Evolutionary conservation across 2,888 invertebrate genomes (phyloP), one percentile per base, ranked within the genome.

Genomic region (Lingula anatina): DNA sequence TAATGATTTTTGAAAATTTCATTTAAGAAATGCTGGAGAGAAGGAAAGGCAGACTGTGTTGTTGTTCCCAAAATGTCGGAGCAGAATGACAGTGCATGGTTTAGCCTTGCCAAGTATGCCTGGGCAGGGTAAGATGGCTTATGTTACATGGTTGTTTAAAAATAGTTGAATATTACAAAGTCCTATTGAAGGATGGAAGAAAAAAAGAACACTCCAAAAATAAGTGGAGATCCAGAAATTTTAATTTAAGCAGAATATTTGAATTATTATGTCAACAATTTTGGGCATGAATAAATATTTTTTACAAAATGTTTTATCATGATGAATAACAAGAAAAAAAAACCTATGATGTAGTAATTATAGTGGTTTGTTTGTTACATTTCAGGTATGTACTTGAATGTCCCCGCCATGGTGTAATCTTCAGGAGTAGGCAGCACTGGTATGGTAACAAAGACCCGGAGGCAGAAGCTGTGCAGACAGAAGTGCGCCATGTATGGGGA

Each of bases 391-490:
- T 86, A 1, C 83, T 89, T 51, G 87, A 88, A 66, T 90, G 89
- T 75, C 83, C 83, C 15, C 82, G 83, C 61, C 89, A 86, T 75
- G 86, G 87, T 1, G 83, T 86, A 57, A 85, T 87, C 54, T 85
- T 83, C 68, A 81, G 86, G 39, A 86, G 86, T 62, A 81, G 88
- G 24, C 85, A 89, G 68, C 86, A 85, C 71, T 90, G 89, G 89
- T 88, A 85, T 70, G 88, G 88, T 4, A 89, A 89, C 66, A 84
- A 84, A 60, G 82, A 84, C 53, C 86, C 88, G 0, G 87, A 86
- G 69, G 83, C 85, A 54, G 76, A 80, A 26, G 85, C 84, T 12
- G 86, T 88, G 15, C 77, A 83, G 50, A 80, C 82, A 5, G 85
- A 86, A 73, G 83, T 84, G 42, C 80, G 83, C 18, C 87, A 87